Evolutionary conservation across 2,888 invertebrate genomes (phyloP), one percentile per base, ranked within the genome.

Genomic region (Autographa pulchrina): DNA sequence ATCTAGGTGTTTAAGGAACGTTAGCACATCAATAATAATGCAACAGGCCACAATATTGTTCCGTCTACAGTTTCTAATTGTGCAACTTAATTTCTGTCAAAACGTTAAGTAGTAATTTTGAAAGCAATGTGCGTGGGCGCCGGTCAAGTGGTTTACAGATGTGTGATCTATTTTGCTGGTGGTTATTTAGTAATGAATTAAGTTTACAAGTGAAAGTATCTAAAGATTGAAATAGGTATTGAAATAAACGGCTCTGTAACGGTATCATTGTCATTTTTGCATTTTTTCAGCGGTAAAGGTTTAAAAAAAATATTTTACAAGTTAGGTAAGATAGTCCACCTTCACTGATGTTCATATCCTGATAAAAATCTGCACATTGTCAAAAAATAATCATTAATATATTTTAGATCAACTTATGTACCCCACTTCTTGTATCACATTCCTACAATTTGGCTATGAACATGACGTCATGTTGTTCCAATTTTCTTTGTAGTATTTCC

Each of bases 11-110:
- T 25, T 63, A 56, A 70, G 43, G 31, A 69, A 58, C 14, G 66
- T 66, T 72, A 63, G 60, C 43, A 67, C 74, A 81, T 80, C 69
- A 78, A 65, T 81, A 80, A 68, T 77, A 80, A 20, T 48, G 18
- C 38, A 35, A 7, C n/a, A 59, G 32, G 56, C 68, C n/a, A 72
- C 31, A 20, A 76, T 72, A 78, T 68, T 68, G 77, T 80, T 66
- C 35, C 48, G 65, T 48, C 66, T 60, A 68, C 64, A 56, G 69
- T 77, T 63, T 79, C 65, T 80, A 80, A 80, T 74, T 78, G 71
- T 70, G 73, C 73, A 83, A 71, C 80, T 81, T 81, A 80, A 77
- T 82, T 81, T 82, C 83, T 82, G 81, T 80, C 75, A 72, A 65
- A 81, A 72, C 65, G 63, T 65, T 74, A 62, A 76, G 70, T 70